These are phyloP conservation scores for Lasiurus cinereus DNA, from an alignment of 2,113 vertebrate genomes.

Conservation along the genomic window DNA sequence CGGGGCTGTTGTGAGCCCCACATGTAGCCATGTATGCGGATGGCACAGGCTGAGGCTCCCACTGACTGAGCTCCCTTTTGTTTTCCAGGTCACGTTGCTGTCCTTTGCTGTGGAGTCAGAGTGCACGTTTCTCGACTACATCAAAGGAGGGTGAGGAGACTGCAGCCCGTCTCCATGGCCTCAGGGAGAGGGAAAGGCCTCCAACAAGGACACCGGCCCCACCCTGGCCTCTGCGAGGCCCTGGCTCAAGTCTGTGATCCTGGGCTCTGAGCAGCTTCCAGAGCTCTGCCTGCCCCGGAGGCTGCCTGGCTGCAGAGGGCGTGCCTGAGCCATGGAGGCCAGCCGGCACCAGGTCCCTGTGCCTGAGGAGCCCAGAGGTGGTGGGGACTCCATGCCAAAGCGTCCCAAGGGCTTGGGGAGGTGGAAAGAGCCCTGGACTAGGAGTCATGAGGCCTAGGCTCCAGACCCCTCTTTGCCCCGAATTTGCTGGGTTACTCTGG, in stretches of 20 bases:
- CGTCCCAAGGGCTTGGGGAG: background rate
- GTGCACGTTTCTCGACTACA: slow-evolving; percentile 97
- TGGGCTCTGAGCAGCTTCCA: background rate
- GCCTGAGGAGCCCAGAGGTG: background rate
- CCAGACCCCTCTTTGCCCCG: background rate
- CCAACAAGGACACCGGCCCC: background rate
- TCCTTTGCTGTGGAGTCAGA: slow-evolving; percentile 96
- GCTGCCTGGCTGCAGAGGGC: background rate
- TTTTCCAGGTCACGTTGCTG: slow-evolving; percentile 93
- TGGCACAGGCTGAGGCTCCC: rapidly evolving
- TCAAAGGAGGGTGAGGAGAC: slow-evolving; percentile 95
- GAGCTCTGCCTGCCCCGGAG: background rate
- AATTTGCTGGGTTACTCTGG: background rate
- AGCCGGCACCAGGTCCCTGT: background rate
- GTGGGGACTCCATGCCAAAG: background rate
- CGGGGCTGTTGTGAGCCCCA: background rate
- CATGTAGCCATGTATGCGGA: rapidly evolving
- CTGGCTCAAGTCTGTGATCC: background rate
- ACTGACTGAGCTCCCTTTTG: slow-evolving; percentile 32
- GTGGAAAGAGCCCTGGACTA: background rate
- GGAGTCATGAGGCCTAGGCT: background rate
- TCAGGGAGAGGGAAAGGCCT: background rate
- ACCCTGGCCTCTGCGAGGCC: background rate
- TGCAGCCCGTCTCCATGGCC: background rate
- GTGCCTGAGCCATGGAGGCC: background rate